Evolutionary conservation across 2,113 vertebrate species (phyloP), one percentile per base, ranked within the genome.

Genomic region (Ranitomeya variabilis): DNA sequence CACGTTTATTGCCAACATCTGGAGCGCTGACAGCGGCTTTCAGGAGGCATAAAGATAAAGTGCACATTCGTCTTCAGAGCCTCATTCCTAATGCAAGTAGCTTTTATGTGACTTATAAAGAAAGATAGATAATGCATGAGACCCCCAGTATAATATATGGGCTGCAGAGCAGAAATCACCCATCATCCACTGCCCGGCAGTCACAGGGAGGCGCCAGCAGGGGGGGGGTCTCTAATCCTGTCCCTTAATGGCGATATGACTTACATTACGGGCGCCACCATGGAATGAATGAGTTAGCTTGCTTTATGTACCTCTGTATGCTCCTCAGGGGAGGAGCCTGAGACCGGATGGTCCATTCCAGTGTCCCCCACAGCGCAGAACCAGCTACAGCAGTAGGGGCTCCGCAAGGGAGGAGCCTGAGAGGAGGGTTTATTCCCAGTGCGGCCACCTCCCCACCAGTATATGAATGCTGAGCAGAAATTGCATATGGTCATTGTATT

Each of bases 21-120:
- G 87, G 87, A 83, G 87, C 9, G 69, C 80, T 67, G 87, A 83
- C 80, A 77, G 64, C 26, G 80, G 14, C 87, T 78, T 84, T 88
- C 80, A 88, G 55, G 84, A 77, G 87, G 37, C 79, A 88, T 88
- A 88, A 83, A 88, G 82, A 88, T 88, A 83, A 88, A 88, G 87
- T 78, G 80, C 71, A 57, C 57, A 88, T 88, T 88, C 84, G 87
- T 83, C 71, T 88, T 88, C 62, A 52, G 37, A 74, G 80, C 16
- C 87, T 87, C 86, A 78, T 88, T 57, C 67, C 57, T 59, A 67
- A 62, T 77, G 81, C 87, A 88, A 80, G 87, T 88, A 88, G n/a
- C 59, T 82, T 88, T 88, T 84, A 88, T 88, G 87, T 83, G 87
- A 66, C 80, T 83, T 52, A 77, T 88, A 77, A 83, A 88, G 87